Evolutionary conservation across 1,140 invertebrate genomes (phyloP), one percentile per base, ranked within the genome.

Genomic region (Plodia interpunctella): DNA sequence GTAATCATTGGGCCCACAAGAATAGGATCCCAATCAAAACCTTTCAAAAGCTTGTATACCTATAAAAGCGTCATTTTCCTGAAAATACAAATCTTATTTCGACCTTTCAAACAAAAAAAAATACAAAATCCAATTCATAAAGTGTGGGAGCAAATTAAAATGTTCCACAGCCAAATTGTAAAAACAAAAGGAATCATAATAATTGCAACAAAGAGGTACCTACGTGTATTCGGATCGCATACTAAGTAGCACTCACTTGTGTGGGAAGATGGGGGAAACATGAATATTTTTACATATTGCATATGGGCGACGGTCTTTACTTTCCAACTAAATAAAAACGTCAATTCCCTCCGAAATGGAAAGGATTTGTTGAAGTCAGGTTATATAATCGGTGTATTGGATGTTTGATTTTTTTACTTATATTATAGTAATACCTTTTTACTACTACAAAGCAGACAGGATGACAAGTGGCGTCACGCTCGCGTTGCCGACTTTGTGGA

Each of bases 251-350:
- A 4, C 15, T 5, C 10, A 44, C 38, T n/a, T n/a, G 38, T 44
- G 38, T 15, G n/a, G 38, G 38, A 3, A 6, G 38, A 15, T 2
- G 38, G 38, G 38, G 13, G 38, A n/a, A 44, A 44, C 38, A 17
- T 44, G 38, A 44, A 44, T 44, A 44, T 44, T 44, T 44, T 44
- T 44, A 44, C 38, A 44, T 44, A 44, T 44, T 44, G 38, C 38
- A 44, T 17, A 6, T 17, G 38, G 38, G 38, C 38, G 38, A 44
- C 38, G 38, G 13, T 44, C 15, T 44, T 44, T n/a, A 44, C 38
- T 44, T 44, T 15, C n/a, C n/a, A 44, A 44, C 13, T 15, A 44
- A 44, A 44, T 44, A 44, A 44, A 44, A 44, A n/a, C 8, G 15
- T 13, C 38, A 44, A 44, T 44, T n/a, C 13, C 15, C 2, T 44